Evolutionary conservation across 2,113 vertebrate species (phyloP).

Genomic region (Carlito syrichta): DNA sequence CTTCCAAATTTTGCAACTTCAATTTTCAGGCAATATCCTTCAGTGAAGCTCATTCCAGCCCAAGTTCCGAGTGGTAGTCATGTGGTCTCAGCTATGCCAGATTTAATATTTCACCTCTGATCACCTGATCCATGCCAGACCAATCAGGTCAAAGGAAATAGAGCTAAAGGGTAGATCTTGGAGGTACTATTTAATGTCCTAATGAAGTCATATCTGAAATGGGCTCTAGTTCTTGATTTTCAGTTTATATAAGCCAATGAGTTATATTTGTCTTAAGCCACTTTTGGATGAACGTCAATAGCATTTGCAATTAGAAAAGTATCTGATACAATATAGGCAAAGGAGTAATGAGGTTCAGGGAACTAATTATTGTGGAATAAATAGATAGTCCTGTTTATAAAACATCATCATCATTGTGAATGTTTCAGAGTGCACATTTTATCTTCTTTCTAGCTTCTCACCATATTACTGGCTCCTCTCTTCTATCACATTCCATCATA

Average conservation of each 20-base stretch:
- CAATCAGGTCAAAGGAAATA: background rate
- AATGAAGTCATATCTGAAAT: background rate
- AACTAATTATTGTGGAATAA: background rate
- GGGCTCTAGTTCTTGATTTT: background rate
- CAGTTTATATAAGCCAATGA: background rate
- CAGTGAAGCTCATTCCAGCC: background rate
- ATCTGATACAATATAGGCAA: background rate
- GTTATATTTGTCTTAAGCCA: background rate
- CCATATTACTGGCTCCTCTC: background rate
- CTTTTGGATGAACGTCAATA: background rate
- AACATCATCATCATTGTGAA: background rate
- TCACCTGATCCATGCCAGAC: background rate
- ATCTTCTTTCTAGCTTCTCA: background rate
- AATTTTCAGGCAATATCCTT: background rate
- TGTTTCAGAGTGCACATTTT: background rate
- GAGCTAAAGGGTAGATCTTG: background rate
- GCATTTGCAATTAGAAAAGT: background rate
- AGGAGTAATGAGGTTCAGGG: too few relatives aligned
- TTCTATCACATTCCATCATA: background rate
- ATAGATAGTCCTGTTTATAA: background rate
- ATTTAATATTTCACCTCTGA: background rate
- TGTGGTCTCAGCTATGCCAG: background rate
- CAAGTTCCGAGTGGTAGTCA: background rate
- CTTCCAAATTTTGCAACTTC: background rate
- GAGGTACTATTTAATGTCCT: background rate